Evolutionary conservation across 2,797 vertebrate genomes (phyloP), one percentile per base, ranked within the genome.

Genomic region (Arnoldichthys spilopterus): DNA sequence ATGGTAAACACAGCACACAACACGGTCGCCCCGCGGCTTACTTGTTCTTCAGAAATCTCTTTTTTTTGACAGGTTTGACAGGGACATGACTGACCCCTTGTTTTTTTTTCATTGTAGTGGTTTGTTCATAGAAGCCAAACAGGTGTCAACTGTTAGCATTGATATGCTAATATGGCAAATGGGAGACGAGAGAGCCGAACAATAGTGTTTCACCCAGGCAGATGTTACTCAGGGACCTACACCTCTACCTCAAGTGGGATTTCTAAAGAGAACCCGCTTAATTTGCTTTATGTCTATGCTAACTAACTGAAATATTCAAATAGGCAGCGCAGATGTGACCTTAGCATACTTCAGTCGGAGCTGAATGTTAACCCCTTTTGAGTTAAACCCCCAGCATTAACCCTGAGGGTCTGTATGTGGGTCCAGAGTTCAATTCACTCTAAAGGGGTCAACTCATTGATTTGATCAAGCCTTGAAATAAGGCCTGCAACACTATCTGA

Each of bases 111-210:
- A 11, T 51, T 45, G 62, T 62, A 15, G 67, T 54, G 68, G 63
- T 79, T 76, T 53, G 59, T 67, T 76, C 51, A 5, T 9, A 67
- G 62, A 32, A 72, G 45, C 61, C 59, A 71, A 82, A 72, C 81
- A 74, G 81, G 81, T 83, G 81, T 82, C 77, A 82, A 79, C 76
- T 37, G 53, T 76, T 83, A 66, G 68, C 61, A 73, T 83, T 79
- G 73, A 76, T 79, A 83, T 83, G 77, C 68, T 79, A 79, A 83
- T 79, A 30, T 0, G 4, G 54, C 77, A 76, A 79, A 79, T 76
- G 77, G 77, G 77, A 79, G 81, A 67, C 67, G 72, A 34, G 66
- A 51, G 77, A 62, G 67, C 28, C 32, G 8, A 74, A 69, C 71
- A 78, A 75, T 58, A 24, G 45, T 2, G 67, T n/a, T 83, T 68